Evolutionary conservation across 2,888 invertebrate genomes (phyloP), one percentile per base, ranked within the genome.

Genomic region (Oxyteleia sp.): DNA sequence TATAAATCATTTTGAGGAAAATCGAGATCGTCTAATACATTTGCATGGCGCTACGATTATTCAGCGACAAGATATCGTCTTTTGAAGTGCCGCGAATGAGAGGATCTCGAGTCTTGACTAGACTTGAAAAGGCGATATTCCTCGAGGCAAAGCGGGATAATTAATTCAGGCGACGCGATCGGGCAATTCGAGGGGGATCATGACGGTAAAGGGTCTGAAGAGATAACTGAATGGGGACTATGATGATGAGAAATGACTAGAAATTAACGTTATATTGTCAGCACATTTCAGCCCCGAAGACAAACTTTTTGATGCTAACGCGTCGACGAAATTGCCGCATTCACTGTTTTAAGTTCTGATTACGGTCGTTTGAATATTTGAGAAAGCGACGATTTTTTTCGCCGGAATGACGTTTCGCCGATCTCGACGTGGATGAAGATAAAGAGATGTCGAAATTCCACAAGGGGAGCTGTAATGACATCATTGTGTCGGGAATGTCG

Each of bases 121-220:
- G 68, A 78, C 78, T 82, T 75, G 76, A 78, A 84, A 78, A 84
- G 84, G 59, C 78, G 76, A 72, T 84, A 74, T 81, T 81, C 57
- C 84, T 84, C 64, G 61, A 69, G 78, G 69, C 68, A 74, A 68
- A 81, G 74, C 72, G 74, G 43, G 74, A 81, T 84, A 81, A 84
- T 84, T 81, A 84, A 81, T 84, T 84, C 80, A 81, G 74, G 68
- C 61, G 57, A 45, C 59, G 75, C 79, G 79, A 84, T 79, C 71
- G 64, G 41, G 78, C 45, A 84, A 84, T 81, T 76, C 72, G 72
- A 72, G 68, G 72, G 47, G 76, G 72, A 81, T 84, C 76, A 72
- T 78, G 75, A 51, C 26, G 68, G 69, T 55, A 76, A 84, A 84
- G 55, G 61, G 61, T 81, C 59, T 72, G 53, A 57, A 84, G 80